Evolutionary conservation across 2,888 invertebrate genomes (phyloP).

Genomic region (Trissolcus japonicus): DNA sequence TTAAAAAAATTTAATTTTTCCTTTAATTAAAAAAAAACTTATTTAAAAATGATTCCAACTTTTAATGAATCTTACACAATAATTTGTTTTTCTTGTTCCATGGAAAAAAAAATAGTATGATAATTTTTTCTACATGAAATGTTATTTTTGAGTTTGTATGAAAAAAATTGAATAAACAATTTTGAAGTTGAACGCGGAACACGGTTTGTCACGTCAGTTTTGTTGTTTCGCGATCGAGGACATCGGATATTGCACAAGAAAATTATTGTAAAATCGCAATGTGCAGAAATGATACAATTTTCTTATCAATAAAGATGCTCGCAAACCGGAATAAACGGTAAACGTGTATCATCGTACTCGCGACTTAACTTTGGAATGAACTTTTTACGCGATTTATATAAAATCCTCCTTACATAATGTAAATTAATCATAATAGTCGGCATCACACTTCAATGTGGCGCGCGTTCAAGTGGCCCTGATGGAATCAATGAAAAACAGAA

Average conservation of each 20-base stretch:
- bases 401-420: constrained; percentile 31
- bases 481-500: constrained; percentile 44
- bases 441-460: constrained; percentile 6
- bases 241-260: constrained; percentile 12
- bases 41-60: no score
- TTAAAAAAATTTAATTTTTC: no score
- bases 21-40: no score
- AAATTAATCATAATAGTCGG: constrained; percentile 25
- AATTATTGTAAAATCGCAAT: constrained; percentile 9
- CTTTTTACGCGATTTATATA: constrained; percentile 23
- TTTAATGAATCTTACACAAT: no score
- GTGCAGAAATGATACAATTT: constrained; percentile 6
- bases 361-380: constrained; percentile 19
- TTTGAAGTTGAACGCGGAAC: no score
- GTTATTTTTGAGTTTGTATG: no score
- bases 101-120: no score
- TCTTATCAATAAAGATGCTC: constrained; percentile 35
- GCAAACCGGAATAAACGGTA: constrained; percentile 6
- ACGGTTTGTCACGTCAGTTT: no score
- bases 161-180: no score
- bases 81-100: no score
- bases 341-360: neutral
- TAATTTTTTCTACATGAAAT: no score
- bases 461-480: constrained; percentile 16
- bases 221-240: neutral